Percentiles rank a stretch among this genome's conserved stretches.
These are phyloP conservation scores for Unio delphinus DNA, from an alignment of 2,888 invertebrate species.

Conservation along the genomic window DNA sequence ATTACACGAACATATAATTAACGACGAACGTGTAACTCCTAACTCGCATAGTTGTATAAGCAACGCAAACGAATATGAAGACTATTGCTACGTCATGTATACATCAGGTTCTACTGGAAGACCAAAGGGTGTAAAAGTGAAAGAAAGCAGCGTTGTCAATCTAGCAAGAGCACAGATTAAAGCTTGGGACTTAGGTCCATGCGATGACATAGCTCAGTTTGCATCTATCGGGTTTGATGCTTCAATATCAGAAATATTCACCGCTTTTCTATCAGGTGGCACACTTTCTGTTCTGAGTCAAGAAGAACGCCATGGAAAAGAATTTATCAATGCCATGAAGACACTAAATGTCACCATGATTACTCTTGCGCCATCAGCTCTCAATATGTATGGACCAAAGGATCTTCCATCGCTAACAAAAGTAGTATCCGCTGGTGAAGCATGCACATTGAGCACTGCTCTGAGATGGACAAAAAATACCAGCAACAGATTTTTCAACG, in stretches of 20 bases:
- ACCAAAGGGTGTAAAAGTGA: conserved; percentile 89
- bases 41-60: no score
- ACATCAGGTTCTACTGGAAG: no score
- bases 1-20: no score
- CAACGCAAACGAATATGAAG: conserved; percentile 9
- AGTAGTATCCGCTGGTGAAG: conserved; percentile 92
- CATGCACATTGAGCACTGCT: conserved; percentile 81
- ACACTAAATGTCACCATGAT: conserved; percentile 73
- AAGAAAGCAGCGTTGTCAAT: conserved; percentile 79
- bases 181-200: conserved; percentile 82
- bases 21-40: no score
- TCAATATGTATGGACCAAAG: conserved; percentile 74
- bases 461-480: conserved; percentile 84
- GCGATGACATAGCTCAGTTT: conserved; percentile 86
- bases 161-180: conserved; percentile 91
- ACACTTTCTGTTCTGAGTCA: conserved; percentile 83
- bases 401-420: conserved; percentile 75
- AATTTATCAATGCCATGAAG: conserved; percentile 80
- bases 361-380: conserved; percentile 85
- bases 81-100: conserved; percentile 21
- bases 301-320: conserved; percentile 84
- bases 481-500: conserved; percentile 82
- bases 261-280: conserved; percentile 83
- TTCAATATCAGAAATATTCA: conserved; percentile 90
- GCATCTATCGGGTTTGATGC: conserved; percentile 94